Conservation (phyloP, 2,113 vertebrate species). For the Pygoscelis antarcticus region DNA sequence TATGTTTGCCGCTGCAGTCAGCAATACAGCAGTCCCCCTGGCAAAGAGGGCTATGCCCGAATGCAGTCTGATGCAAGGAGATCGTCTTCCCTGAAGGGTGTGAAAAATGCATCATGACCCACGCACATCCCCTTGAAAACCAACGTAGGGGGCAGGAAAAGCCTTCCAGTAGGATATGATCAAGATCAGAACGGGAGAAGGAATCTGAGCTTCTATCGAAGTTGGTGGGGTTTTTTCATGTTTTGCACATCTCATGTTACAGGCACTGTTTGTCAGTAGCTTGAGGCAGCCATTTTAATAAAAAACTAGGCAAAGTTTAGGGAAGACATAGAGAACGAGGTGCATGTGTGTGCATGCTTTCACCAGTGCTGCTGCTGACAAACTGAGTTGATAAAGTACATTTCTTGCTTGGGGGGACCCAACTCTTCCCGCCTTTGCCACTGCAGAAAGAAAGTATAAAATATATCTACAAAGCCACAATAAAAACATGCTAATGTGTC, state of each 20-base stretch:
- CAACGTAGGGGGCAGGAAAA: background rate
- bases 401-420: background rate
- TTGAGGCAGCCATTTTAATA: slow-evolving; percentile 14
- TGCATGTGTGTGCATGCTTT: background rate
- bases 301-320: background rate
- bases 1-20: rapidly evolving
- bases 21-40: background rate
- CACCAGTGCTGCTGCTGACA: background rate
- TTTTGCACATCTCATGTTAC: background rate
- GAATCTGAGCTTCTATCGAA: background rate
- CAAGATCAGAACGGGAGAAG: background rate
- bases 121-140: background rate
- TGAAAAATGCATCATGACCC: background rate
- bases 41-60: rapidly evolving
- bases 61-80: background rate
- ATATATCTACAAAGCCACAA: slow-evolving; percentile 35
- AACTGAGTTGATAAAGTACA: background rate
- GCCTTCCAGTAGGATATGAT: background rate
- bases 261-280: background rate
- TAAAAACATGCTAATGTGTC: slow-evolving; percentile 31
- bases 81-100: background rate
- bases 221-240: background rate
- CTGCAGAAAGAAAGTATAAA: background rate
- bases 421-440: background rate
- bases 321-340: background rate